Evolutionary conservation across 1,140 invertebrate species (phyloP), one percentile per base, ranked within the genome.

Genomic region (Thalassaphorura encarpata): DNA sequence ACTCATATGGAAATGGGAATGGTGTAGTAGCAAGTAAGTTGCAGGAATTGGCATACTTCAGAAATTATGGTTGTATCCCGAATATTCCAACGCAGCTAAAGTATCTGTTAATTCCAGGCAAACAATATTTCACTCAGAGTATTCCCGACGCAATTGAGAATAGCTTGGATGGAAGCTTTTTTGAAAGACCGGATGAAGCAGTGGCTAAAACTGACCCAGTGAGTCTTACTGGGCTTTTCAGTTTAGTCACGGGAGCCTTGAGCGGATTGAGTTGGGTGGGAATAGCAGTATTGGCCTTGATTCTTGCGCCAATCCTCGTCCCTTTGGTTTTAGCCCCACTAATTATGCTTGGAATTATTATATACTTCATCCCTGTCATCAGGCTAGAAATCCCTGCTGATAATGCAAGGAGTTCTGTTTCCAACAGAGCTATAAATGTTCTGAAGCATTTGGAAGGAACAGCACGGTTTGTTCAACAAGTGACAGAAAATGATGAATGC

Each of bases 401-500:
- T n/a, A n/a, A n/a, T 36, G 18, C 39, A 49, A 19, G 49, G 43
- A 52, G 19, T 56, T 27, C 39, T 24, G 23, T 43, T 56, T 4
- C 49, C 45, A n/a, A 0, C 40, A 23, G 33, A 36, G 26, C 15
- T 0, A 4, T 26, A 23, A n/a, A 19, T 29, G 19, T 26, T 27
- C 8, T 11, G 16, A 31, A 45, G 24, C 23, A 31, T 36, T 33
- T 52, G 5, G 5, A 2, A 3, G 51, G 53, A 19, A 47, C 41
- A 1, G 27, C 48, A 13, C 24, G 53, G 5, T 51, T 52, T 21
- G 56, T 49, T 15, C 18, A 31, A 18, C 33, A 51, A 18, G 53
- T 62, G 15, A 33, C 58, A 16, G 47, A 56, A 31, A 56, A 47
- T 49, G 53, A 55, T 21, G 52, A 62, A 45, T 62, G 61, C 26